phyloP scores from a whole-genome alignment of 1,140 invertebrate genomes.

The Planococcus citri region DNA sequence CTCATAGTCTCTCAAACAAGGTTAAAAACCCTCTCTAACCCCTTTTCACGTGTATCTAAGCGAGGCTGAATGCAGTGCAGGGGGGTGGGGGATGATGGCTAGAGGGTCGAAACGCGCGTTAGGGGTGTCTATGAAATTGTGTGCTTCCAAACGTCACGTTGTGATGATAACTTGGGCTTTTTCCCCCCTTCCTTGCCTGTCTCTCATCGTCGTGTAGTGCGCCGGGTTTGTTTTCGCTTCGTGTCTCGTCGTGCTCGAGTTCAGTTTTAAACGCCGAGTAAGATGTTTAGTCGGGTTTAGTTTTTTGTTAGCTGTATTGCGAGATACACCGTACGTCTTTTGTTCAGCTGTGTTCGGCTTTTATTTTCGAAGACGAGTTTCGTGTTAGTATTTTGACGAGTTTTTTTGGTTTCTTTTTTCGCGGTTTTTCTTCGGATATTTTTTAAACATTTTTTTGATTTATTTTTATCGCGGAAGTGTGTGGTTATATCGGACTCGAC shows the following conservation, averaged over 20 bases:
- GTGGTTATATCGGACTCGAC: no score
- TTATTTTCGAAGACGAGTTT: not conserved
- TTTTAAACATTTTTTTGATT: not conserved
- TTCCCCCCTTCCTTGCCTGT: not conserved
- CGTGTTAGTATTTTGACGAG: not conserved
- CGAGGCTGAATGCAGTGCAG: no score
- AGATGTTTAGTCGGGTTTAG: slow-evolving; percentile 1
- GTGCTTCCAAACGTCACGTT: not conserved
- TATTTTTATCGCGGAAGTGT: not conserved
- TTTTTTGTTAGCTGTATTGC: not conserved
- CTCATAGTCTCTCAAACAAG: not conserved
- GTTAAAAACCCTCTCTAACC: not conserved
- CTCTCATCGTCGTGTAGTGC: not conserved
- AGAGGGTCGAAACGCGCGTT: no score
- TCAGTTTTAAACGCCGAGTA: not conserved
- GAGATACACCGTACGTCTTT: not conserved
- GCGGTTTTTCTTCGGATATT: not conserved
- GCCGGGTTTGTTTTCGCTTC: not conserved
- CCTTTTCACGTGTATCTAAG: not conserved
- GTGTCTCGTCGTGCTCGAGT: slow-evolving; percentile 1
- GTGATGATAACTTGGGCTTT: no score
- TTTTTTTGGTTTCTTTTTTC: not conserved
- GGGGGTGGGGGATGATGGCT: no score
- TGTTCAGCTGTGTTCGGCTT: not conserved
- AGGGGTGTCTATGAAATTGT: not conserved